Base-by-base conservation (phyloP, 53 echinoderm and acorn worm genomes). In the Mesocentrotus franciscanus region DNA sequence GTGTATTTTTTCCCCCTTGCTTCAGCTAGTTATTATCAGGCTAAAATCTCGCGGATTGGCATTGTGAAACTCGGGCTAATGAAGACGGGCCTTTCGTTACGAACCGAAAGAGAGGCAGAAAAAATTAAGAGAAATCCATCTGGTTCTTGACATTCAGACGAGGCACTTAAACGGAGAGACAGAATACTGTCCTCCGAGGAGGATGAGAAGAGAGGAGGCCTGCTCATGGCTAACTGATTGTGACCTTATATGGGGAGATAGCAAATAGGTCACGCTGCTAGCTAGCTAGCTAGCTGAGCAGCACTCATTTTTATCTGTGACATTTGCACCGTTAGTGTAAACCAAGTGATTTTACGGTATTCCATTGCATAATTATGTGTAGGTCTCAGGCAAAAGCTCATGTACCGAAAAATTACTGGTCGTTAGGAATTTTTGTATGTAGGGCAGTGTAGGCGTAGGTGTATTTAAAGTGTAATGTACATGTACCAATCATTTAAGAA, bases 71-170 rank as follows among this genome's bases (percentile, higher is more conserved):
- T 16, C 18, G 10, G 62, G 62, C 62, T 62, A 15, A 62, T 62
- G 62, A 62, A 0, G 62, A 62, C 18, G 16, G 62, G 62, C 72
- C 26, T 26, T 36, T 36, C 35, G 79, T 39, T 79, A 39, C 39
- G 18, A 79, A 16, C 79, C 17, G 79, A 81, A 18, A 81, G 42
- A 62, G 62, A 39, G 42, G 81, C 42, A 81, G 81, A 81, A 81
- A 81, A 81, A 81, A 81, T 81, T 81, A 66, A 91, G 91, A 91
- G 91, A 91, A 91, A 91, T 91, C 91, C 91, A 91, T 91, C 91
- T 91, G 91, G 66, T 61, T 62, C 91, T 91, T 91, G 91, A 91
- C 91, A 91, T 91, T 91, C 91, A 91, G 62, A 91, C 64, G 34
- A 91, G 61, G 62, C 91, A 61, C 91, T 91, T 58, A 66, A 91